Evolutionary conservation across 2,113 vertebrate species (phyloP), one percentile per base, ranked within the genome.

Genomic region (Ia io): DNA sequence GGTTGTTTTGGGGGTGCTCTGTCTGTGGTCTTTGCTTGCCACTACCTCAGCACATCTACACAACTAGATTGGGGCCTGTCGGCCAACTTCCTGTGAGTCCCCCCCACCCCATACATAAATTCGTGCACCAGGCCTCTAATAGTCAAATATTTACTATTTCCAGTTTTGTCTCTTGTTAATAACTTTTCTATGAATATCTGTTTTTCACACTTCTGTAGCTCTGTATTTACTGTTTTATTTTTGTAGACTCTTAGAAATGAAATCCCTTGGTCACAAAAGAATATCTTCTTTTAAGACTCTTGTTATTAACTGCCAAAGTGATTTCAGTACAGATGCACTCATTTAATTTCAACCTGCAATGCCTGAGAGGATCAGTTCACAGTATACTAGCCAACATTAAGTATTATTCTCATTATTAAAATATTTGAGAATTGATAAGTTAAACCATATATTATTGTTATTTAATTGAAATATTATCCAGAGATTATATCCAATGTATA

Each of bases 371-470:
- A 44, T 23, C 30, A 70, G 9, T 65, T 88, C 30, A 73, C 2
- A 25, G 9, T 78, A 35, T 9, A 37, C 22, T 69, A 95, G 3
- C 5, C 14, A 93, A 86, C 1, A 86, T 76, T 59, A 67, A 61
- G 32, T 32, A 84, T 35, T 84, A 76, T 44, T 95, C 37, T 91
- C 20, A 73, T 89, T 88, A 61, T 67, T 74, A 85, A 91, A 67
- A 70, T 88, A 25, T 73, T 67, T 84, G 9, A 59, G 73, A 82
- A 53, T 78, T 83, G 35, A 65, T 44, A 14, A 88, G 1, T 67
- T 56, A 44, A 87, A 71, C 2, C 88, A 5, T 78, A 63, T 83
- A 23, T 84, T 88, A 10, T 25, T 91, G 8, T 6, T 78, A 16
- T 25, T 94, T 79, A 78, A 78, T 35, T 77, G 53, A 17, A 47